A percentile compares a stretch with the other conserved stretches of the same genome.
Conservation (phyloP, 2,888 invertebrate species). For the Agrotis exclamationis region DNA sequence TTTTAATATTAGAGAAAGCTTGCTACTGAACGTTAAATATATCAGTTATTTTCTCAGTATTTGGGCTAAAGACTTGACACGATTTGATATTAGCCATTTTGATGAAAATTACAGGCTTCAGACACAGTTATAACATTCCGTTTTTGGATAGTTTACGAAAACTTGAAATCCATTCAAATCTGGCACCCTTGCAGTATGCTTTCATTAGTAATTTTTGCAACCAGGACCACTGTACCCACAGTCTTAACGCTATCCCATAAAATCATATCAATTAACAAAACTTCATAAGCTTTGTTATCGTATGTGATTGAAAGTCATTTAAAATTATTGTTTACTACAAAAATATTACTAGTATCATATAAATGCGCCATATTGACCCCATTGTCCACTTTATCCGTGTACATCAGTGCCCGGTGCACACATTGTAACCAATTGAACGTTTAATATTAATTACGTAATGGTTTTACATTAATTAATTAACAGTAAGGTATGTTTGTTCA, state of each 20-base stretch:
- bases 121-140: neutral
- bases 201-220: slow-evolving; percentile 5
- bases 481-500: slow-evolving; percentile 22
- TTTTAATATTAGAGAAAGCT: neutral
- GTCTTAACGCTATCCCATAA: neutral
- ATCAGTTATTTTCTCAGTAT: neutral
- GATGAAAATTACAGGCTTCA: neutral
- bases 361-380: slow-evolving; percentile 53
- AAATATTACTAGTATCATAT: slow-evolving; percentile 30
- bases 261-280: neutral
- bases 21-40: neutral
- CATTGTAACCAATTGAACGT: slow-evolving; percentile 41
- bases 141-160: too few species aligned
- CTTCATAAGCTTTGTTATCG: too few species aligned
- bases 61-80: neutral
- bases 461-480: slow-evolving; percentile 34
- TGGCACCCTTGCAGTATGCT: neutral
- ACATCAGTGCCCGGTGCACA: slow-evolving; percentile 33
- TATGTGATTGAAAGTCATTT: slow-evolving; percentile 19
- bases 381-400: slow-evolving; percentile 27
- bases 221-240: neutral
- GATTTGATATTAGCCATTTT: neutral
- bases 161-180: slow-evolving; percentile 17
- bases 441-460: slow-evolving; percentile 49
- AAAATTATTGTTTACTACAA: slow-evolving; percentile 17